Evolutionary conservation across 2,113 vertebrate species (phyloP).

Genomic region (Scortum barcoo): DNA sequence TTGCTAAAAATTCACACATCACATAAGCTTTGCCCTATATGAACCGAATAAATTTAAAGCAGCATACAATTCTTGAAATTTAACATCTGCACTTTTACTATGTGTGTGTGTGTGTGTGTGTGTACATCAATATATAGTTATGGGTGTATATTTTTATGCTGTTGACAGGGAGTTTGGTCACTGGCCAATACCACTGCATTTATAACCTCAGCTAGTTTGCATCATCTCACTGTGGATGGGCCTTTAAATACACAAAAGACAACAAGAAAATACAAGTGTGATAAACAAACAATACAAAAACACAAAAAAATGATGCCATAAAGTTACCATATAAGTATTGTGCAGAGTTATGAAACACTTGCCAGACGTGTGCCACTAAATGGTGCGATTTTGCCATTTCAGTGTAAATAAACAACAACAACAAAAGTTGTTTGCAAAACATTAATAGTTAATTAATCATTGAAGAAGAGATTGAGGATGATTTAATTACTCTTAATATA

Average conservation of each 20-base stretch:
- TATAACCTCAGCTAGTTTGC: background rate
- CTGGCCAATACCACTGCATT: background rate
- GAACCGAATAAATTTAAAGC: background rate
- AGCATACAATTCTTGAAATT: background rate
- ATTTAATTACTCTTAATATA: background rate
- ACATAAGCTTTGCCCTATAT: background rate
- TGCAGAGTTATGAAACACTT: background rate
- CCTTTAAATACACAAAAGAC: background rate
- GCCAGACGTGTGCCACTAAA: background rate
- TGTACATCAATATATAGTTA: background rate
- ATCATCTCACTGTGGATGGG: no score
- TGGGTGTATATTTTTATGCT: background rate
- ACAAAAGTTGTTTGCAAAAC: no score
- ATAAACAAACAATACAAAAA: background rate
- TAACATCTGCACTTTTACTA: background rate
- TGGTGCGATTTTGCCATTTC: constrained; percentile 10
- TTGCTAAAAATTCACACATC: background rate
- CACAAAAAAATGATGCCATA: background rate
- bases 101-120: no score
- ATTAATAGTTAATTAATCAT: no score
- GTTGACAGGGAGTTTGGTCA: background rate
- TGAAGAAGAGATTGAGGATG: background rate
- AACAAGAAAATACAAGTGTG: background rate
- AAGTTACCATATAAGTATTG: background rate
- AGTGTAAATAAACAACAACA: no score